Conservation (phyloP, 2,888 invertebrate species). For the Proisotoma minuta region DNA sequence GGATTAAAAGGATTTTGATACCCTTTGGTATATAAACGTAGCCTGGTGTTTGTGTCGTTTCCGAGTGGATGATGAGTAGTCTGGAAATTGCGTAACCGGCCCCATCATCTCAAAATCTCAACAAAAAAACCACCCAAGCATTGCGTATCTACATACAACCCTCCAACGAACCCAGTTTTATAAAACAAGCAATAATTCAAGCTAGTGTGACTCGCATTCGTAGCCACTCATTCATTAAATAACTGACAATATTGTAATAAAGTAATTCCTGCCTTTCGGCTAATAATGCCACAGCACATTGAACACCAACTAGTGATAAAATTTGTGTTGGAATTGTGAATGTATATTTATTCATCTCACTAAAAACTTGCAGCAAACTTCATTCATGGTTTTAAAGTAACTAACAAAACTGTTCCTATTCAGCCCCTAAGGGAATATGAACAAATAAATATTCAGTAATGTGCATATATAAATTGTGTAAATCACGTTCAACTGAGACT, state of each 20-base stretch:
- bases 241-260: conserved; percentile 5
- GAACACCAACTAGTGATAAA: background rate
- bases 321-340: background rate
- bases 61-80: no score
- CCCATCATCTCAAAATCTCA: no score
- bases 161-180: background rate
- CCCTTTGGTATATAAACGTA: no score
- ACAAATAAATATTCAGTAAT: no score
- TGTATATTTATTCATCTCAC: background rate
- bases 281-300: background rate
- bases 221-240: conserved; percentile 9
- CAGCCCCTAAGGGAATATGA: background rate
- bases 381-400: background rate
- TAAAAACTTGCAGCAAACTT: background rate
- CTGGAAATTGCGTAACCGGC: no score
- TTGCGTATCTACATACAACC: background rate
- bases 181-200: conserved; percentile 1
- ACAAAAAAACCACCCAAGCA: background rate
- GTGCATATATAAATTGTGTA: no score
- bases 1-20: no score
- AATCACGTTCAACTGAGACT: no score
- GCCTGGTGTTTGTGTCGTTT: no score
- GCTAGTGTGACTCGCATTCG: background rate
- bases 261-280: conserved; percentile 5
- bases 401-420: no score